Evolutionary conservation across 2,113 vertebrate genomes (phyloP).

Genomic region (Cathartes aura): DNA sequence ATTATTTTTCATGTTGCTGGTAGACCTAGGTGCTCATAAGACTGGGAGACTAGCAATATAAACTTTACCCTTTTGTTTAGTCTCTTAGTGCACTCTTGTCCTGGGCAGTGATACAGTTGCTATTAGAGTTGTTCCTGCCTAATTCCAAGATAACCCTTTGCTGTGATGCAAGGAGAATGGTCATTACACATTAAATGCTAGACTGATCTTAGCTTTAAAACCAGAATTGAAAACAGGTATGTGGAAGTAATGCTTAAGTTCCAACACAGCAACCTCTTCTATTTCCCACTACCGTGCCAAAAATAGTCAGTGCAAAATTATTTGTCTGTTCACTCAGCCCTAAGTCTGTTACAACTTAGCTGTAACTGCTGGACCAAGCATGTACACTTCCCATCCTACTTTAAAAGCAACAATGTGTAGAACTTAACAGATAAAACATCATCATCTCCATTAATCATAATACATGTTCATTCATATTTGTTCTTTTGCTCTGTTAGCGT

Average conservation of each 20-base stretch:
- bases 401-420: not conserved
- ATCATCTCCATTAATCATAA: not conserved
- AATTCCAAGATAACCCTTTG: not conserved
- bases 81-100: not conserved
- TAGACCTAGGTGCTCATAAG: not conserved
- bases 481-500: not conserved
- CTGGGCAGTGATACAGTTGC: not conserved
- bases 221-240: not conserved
- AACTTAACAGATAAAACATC: not conserved
- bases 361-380: not conserved
- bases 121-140: not conserved
- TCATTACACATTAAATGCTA: not conserved
- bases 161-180: not conserved
- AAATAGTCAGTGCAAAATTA: not conserved
- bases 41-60: not conserved
- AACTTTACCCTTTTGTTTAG: not conserved
- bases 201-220: not conserved
- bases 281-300: not conserved
- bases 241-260: not conserved
- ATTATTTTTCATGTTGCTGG: not conserved
- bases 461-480: rapidly evolving
- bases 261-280: not conserved
- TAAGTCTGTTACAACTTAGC: not conserved
- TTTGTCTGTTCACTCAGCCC: not conserved
- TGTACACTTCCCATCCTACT: not conserved